Percentiles rank a stretch among this genome's conserved stretches.
phyloP scores from a whole-genome alignment of 2,888 invertebrate genomes.

The Galerucella pusilla region DNA sequence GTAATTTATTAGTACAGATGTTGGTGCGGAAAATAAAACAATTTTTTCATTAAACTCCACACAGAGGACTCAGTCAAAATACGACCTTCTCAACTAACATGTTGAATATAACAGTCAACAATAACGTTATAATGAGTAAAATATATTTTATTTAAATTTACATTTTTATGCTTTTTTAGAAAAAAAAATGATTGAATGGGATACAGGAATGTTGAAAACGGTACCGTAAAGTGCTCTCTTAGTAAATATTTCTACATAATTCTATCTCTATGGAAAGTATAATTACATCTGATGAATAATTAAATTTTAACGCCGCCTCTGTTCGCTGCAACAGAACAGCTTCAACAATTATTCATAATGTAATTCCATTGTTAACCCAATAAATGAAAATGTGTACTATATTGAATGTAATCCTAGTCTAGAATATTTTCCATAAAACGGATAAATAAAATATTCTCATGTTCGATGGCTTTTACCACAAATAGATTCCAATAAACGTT shows the following conservation, averaged over 20 bases:
- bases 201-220: no score
- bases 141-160: no score
- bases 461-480: conserved; percentile 18
- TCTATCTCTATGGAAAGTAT: conserved; percentile 1
- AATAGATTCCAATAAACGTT: conserved; percentile 17
- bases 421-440: conserved; percentile 22
- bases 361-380: conserved; percentile 35
- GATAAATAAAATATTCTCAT: conserved; percentile 22
- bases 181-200: no score
- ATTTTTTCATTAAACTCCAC: no score
- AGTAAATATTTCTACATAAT: background rate
- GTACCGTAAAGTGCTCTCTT: no score
- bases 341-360: conserved; percentile 35
- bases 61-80: no score
- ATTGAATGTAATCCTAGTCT: conserved; percentile 32
- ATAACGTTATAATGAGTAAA: no score
- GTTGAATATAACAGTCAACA: no score
- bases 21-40: no score
- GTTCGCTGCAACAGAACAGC: conserved; percentile 7
- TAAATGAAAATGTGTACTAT: conserved; percentile 32
- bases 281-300: conserved; percentile 4
- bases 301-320: conserved; percentile 5
- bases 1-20: no score
- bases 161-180: no score
- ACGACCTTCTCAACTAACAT: no score